Evolutionary conservation across 2,113 vertebrate species (phyloP).

Genomic region (Hippolais icterina): DNA sequence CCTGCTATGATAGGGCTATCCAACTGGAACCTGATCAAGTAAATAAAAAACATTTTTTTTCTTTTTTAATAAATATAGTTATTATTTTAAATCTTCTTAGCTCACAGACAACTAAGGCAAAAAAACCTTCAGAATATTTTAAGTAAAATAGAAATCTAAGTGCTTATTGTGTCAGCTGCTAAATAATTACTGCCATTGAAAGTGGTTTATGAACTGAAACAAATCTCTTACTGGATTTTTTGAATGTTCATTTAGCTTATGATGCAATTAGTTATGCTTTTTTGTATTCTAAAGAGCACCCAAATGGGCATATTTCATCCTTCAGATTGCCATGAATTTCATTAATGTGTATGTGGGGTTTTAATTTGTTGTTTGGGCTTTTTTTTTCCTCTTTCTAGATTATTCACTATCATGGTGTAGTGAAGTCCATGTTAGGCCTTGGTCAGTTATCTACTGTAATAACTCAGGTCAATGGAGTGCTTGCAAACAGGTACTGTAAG

Average conservation of each 20-base stretch:
- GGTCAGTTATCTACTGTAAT: conserved; percentile 96
- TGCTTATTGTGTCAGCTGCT: background rate
- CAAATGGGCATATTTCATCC: background rate
- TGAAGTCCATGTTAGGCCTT: conserved; percentile 96
- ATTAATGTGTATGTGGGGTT: background rate
- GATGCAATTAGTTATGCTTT: background rate
- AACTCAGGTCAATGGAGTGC: conserved; percentile 94
- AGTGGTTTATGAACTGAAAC: background rate
- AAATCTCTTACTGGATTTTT: background rate
- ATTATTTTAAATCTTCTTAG: background rate
- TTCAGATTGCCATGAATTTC: background rate
- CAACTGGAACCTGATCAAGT: conserved; percentile 97
- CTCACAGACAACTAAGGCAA: background rate
- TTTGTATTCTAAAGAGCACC: background rate
- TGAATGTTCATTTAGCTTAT: background rate
- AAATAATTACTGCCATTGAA: background rate
- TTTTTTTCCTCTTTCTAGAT: conserved; percentile 77
- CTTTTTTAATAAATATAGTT: background rate
- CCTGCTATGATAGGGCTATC: conserved; percentile 95
- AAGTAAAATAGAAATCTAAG: background rate
- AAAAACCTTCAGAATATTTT: background rate
- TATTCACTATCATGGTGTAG: conserved; percentile 93
- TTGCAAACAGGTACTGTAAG: conserved; percentile 86
- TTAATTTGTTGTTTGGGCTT: background rate
- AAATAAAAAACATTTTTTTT: background rate